These are phyloP conservation scores for Drosophila cognata DNA, from an alignment of 2,888 invertebrate species.

Conservation along the genomic window DNA sequence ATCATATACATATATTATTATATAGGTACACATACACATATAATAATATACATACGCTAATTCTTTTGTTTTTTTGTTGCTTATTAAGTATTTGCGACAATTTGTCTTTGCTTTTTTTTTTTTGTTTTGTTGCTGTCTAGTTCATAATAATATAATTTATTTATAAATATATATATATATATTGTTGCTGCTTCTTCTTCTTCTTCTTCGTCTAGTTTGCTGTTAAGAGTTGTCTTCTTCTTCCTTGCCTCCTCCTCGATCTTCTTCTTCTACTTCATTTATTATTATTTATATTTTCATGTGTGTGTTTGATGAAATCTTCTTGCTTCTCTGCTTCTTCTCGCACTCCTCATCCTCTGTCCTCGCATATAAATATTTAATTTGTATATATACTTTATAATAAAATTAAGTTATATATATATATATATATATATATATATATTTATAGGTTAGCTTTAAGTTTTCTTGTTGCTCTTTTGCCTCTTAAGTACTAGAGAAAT, in stretches of 20 bases:
- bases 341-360: slow-evolving; percentile 37
- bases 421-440: slow-evolving; percentile 60
- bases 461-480: slow-evolving; percentile 51
- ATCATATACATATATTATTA: slow-evolving; percentile 18
- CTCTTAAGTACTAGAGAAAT: slow-evolving; percentile 72
- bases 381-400: slow-evolving; percentile 73
- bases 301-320: slow-evolving; percentile 80
- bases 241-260: slow-evolving; percentile 35
- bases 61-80: slow-evolving; percentile 35
- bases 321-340: slow-evolving; percentile 50
- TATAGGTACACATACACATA: slow-evolving; percentile 26
- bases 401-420: slow-evolving; percentile 68
- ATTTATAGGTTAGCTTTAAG: slow-evolving; percentile 64
- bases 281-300: slow-evolving; percentile 45
- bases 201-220: slow-evolving; percentile 42
- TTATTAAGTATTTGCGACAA: slow-evolving; percentile 66
- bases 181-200: slow-evolving; percentile 46
- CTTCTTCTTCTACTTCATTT: slow-evolving; percentile 26
- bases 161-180: slow-evolving; percentile 62
- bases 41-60: slow-evolving; percentile 34
- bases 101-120: slow-evolving; percentile 62
- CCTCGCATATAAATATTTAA: slow-evolving; percentile 79
- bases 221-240: slow-evolving; percentile 51
- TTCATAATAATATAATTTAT: slow-evolving; percentile 57
- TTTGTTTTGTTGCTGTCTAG: slow-evolving; percentile 23